These are phyloP conservation scores for Xyliphius kryptos DNA, from an alignment of 2,113 vertebrate genomes.

Conservation along the genomic window DNA sequence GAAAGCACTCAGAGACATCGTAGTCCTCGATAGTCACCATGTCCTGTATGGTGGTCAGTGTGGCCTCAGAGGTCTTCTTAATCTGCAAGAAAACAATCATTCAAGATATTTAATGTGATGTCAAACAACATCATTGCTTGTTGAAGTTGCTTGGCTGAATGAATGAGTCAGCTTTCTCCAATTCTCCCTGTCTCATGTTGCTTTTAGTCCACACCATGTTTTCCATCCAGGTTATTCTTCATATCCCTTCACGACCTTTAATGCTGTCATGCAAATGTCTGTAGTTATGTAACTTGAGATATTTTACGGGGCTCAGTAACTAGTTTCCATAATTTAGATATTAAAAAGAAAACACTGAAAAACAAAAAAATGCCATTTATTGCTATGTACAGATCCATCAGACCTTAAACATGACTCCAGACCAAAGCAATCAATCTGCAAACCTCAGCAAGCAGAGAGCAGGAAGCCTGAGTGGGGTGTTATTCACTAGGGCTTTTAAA, in stretches of 20 bases:
- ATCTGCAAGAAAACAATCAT: constrained; percentile 61
- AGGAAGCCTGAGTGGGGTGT: constrained; percentile 25
- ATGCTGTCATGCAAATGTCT: too few relatives aligned
- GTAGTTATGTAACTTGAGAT: too few relatives aligned
- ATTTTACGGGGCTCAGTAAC: too few relatives aligned
- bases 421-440: constrained; percentile 45
- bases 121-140: background rate
- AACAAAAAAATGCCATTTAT: constrained; percentile 1
- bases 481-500: constrained; percentile 45
- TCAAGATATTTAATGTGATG: background rate
- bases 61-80: constrained; percentile 97
- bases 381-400: constrained; percentile 27
- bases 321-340: background rate
- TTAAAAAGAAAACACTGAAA: background rate
- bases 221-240: too few relatives aligned
- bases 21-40: constrained; percentile 98
- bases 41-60: constrained; percentile 95
- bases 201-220: too few relatives aligned
- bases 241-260: too few relatives aligned
- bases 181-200: too few relatives aligned
- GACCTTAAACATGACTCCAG: constrained; percentile 35
- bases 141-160: too few relatives aligned
- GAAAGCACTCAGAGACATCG: constrained; percentile 95
- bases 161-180: too few relatives aligned
- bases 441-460: constrained; percentile 30